A percentile compares a stretch with the other conserved stretches of the same genome.
These are phyloP conservation scores for Myotis lucifugus DNA, from an alignment of 2,113 vertebrate species.

Conservation along the genomic window DNA sequence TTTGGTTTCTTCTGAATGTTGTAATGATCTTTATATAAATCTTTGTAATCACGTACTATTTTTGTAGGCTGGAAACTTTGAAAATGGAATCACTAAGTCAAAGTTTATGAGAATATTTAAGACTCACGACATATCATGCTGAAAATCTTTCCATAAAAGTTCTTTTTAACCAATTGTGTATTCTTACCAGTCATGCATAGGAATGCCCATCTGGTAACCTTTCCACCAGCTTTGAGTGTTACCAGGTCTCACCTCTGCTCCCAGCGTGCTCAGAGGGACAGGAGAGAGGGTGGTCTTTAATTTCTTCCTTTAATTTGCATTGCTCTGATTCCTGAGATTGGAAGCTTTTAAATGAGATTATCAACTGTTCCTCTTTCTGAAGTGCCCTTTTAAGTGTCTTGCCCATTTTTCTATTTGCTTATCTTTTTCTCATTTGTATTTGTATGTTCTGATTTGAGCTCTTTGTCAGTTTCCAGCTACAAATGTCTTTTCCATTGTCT, in stretches of 20 bases:
- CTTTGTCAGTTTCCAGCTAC: neutral
- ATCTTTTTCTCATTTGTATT: constrained; percentile 4
- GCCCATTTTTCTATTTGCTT: neutral
- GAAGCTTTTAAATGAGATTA: neutral
- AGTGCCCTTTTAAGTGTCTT: neutral
- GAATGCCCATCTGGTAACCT: neutral
- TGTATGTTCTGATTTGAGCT: neutral
- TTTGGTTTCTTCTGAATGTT: constrained; percentile 30
- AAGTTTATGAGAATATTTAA: constrained; percentile 7
- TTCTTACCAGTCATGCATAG: neutral
- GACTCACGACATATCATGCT: neutral
- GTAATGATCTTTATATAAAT: neutral
- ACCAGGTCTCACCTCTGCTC: neutral
- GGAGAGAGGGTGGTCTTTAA: neutral
- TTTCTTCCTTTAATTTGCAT: neutral
- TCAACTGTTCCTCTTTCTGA: neutral
- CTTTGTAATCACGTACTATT: constrained; percentile 2
- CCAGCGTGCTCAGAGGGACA: neutral
- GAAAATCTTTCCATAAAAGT: neutral
- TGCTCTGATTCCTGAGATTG: neutral
- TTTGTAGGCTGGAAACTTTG: neutral
- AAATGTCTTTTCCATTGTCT: neutral
- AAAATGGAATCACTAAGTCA: neutral
- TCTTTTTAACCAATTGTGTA: neutral
- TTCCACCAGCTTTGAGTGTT: neutral